phyloP scores from a whole-genome alignment of 1,140 invertebrate species.

The Hypsibius dujardini region DNA sequence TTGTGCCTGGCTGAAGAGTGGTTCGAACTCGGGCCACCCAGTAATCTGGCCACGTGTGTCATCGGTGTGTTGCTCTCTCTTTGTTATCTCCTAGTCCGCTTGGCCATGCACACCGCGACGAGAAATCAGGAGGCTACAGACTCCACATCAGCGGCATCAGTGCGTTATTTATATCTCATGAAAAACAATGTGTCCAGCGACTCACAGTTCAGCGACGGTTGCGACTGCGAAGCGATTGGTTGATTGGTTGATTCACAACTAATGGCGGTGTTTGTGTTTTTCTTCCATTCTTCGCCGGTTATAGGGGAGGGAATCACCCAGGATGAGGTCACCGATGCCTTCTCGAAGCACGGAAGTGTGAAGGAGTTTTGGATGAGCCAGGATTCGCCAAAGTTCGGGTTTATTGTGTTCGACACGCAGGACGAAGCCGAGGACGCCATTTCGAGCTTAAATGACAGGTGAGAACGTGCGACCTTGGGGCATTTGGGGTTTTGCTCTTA shows the following conservation, averaged over 20 bases:
- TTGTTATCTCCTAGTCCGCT: neutral
- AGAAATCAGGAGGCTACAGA: conserved; percentile 11
- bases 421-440: conserved; percentile 5
- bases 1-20: too few species aligned
- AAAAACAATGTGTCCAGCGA: too few species aligned
- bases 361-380: conserved; percentile 17
- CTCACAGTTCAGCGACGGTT: too few species aligned
- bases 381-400: conserved; percentile 1
- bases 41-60: too few species aligned
- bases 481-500: too few species aligned
- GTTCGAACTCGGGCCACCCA: too few species aligned
- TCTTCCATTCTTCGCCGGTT: too few species aligned
- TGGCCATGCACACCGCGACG: conserved; percentile 8
- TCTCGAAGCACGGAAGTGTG: neutral
- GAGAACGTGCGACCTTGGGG: neutral
- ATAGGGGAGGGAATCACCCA: neutral
- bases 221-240: too few species aligned
- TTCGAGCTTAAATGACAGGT: conserved; percentile 14
- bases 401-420: neutral
- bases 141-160: neutral
- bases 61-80: neutral
- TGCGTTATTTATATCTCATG: neutral
- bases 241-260: neutral
- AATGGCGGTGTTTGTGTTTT: conserved; percentile 9
- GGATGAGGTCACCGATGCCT: neutral